These are phyloP conservation scores for Struthio camelus DNA, from an alignment of 2,113 vertebrate species.

Conservation along the genomic window DNA sequence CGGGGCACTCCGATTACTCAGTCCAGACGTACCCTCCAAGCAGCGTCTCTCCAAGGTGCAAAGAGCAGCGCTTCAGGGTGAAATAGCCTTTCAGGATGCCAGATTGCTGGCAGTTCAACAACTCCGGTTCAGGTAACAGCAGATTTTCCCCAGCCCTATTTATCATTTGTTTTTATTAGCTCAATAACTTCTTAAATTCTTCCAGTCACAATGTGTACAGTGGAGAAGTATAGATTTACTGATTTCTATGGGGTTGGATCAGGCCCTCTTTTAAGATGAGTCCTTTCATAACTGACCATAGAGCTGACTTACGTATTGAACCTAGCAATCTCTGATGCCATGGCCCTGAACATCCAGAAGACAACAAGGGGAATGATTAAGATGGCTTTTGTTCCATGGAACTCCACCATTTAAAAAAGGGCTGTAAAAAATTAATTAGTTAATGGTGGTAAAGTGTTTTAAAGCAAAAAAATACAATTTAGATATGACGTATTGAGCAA, in stretches of 20 bases:
- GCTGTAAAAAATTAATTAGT: constrained; percentile 7
- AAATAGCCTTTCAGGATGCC: background rate
- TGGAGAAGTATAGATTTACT: background rate
- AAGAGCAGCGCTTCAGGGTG: background rate
- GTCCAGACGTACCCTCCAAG: background rate
- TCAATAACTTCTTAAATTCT: background rate
- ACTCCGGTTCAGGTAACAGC: background rate
- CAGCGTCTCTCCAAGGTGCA: background rate
- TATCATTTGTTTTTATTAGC: background rate
- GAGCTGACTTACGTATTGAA: background rate
- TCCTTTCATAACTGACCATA: background rate
- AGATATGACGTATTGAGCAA: background rate
- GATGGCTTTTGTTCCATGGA: background rate
- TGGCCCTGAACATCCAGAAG: background rate
- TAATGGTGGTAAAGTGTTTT: constrained; percentile 2
- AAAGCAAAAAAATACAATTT: background rate
- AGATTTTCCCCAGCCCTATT: background rate
- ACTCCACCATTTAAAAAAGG: background rate
- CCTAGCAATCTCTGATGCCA: background rate
- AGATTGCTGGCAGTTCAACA: background rate
- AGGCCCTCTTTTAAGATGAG: background rate
- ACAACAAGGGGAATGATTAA: background rate
- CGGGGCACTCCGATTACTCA: background rate
- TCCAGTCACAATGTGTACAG: background rate
- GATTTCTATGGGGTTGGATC: background rate